Percentiles rank a stretch among this genome's conserved stretches.
These are phyloP conservation scores for Poecile atricapillus DNA, from an alignment of 2,113 vertebrate genomes.

Conservation along the genomic window DNA sequence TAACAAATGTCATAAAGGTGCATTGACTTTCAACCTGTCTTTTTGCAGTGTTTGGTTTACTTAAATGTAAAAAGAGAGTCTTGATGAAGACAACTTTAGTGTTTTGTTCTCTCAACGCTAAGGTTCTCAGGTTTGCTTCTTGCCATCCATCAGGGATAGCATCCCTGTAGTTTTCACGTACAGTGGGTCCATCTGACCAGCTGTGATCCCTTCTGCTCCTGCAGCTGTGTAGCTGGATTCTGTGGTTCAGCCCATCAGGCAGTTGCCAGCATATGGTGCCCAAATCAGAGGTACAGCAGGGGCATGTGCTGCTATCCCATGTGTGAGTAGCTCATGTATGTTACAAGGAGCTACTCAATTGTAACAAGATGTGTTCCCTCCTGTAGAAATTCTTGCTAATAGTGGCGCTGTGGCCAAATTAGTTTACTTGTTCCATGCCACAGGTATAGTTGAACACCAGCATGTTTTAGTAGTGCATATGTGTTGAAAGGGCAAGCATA, in stretches of 20 bases:
- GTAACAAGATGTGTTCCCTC: neutral
- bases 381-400: neutral
- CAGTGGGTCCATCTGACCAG: neutral
- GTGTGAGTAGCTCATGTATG: neutral
- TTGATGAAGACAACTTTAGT: neutral
- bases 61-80: neutral
- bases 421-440: neutral
- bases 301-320: neutral
- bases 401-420: neutral
- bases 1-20: neutral
- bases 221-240: neutral
- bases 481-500: neutral
- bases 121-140: rapidly evolving
- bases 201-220: neutral
- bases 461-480: neutral
- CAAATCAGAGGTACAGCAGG: neutral
- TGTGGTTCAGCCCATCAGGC: neutral
- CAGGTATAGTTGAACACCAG: too few species aligned
- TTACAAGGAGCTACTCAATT: neutral
- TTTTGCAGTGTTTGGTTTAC: neutral
- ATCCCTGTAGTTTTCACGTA: neutral
- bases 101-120: neutral
- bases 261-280: neutral
- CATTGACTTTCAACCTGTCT: neutral
- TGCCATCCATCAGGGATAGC: neutral